Percentiles rank a stretch among this genome's conserved stretches.
Conservation (phyloP, 2,888 invertebrate genomes). For the Hybos culiciformis region DNA sequence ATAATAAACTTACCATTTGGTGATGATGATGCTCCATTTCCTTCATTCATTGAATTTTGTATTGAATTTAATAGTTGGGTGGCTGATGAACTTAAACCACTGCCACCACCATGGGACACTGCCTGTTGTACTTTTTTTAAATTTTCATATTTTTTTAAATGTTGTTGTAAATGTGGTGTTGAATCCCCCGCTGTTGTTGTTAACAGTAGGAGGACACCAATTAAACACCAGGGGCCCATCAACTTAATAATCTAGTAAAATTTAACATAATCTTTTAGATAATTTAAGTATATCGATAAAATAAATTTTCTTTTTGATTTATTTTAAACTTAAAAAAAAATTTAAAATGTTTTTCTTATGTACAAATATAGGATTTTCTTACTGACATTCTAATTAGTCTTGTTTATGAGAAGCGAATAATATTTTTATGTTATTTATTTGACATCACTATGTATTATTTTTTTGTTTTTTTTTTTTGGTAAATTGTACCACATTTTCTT, state of each 20-base stretch:
- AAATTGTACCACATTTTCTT: too few species aligned
- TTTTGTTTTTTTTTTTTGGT: too few species aligned
- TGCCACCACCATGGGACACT: conserved; percentile 12
- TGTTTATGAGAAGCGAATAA: too few species aligned
- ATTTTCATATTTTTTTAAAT: conserved; percentile 20
- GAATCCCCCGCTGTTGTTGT: conserved; percentile 36
- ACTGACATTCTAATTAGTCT: too few species aligned
- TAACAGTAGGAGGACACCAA: conserved; percentile 37
- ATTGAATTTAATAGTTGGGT: conserved; percentile 15
- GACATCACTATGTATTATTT: too few species aligned
- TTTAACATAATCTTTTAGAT: too few species aligned
- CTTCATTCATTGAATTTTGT: conserved; percentile 10
- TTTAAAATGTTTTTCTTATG: too few species aligned
- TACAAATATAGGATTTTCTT: too few species aligned
- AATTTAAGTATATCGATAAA: too few species aligned
- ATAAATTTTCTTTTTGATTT: too few species aligned
- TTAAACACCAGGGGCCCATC: conserved; percentile 36
- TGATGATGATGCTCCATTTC: conserved; percentile 27
- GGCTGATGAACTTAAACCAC: conserved; percentile 11
- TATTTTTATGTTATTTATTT: too few species aligned
- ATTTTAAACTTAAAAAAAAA: too few species aligned
- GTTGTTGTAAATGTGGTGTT: conserved; percentile 21
- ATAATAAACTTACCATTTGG: conserved; percentile 27
- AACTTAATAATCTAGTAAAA: conserved; percentile 27
- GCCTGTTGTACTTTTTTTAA: conserved; percentile 15